Base-by-base conservation (phyloP, 2,888 invertebrate species). In the Colletes collaris region DNA sequence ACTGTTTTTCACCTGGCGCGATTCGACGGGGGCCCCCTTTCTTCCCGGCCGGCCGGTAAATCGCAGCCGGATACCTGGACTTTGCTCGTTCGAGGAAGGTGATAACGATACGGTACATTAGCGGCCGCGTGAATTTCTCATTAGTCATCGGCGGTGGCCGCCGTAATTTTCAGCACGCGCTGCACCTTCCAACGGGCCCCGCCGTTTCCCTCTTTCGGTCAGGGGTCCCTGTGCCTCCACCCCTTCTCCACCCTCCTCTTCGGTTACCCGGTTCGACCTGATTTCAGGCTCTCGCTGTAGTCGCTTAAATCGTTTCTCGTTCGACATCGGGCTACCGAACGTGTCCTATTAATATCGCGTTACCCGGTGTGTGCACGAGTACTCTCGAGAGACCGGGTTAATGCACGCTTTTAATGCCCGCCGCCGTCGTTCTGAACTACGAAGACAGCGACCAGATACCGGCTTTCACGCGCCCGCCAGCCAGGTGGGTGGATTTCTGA, bases 41-140 rank as follows among this genome's bases (percentile, higher is more conserved):
- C 76, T 80, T 72, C 64, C 76, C 68, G 66, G 19, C 55, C 52
- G 63, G 55, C 79, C 64, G 83, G 84, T 79, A 83, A 86, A 83
- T 84, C 86, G 83, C 79, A 71, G 49, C 58, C 78, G 78, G 86
- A 75, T 84, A 75, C 75, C 67, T 75, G 59, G 76, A 65, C 67
- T 63, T 60, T 60, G 59, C 70, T 62, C 78, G 76, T 58, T 65
- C 80, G 75, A 58, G 80, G 75, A 71, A 86, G 84, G 87, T 86
- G 87, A 87, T 87, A 87, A 87, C 87, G 87, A 84, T 87, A 87
- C 84, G 84, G 86, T 86, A 81, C 87, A 87, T 87, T 87, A 87
- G 79, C 83, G 81, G 78, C 71, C 60, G 84, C 87, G 85, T 79
- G 87, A 86, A 87, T 87, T 84, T 86, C 83, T 86, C 87, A 87